Conservation (phyloP, 2,113 vertebrate genomes). For the Campylomormyrus tamandua region DNA sequence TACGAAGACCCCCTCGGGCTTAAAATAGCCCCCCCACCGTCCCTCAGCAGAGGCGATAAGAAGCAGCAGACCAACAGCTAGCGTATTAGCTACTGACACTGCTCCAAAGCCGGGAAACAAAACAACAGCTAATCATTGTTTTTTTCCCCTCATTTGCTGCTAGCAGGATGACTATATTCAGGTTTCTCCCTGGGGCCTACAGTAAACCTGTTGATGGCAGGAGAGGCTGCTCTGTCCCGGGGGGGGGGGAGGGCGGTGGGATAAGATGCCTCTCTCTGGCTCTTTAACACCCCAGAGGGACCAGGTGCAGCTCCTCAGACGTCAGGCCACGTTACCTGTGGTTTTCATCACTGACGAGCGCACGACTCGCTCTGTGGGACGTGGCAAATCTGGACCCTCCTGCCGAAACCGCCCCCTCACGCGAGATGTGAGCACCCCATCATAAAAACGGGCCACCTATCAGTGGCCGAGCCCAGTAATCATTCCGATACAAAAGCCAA, state of each 20-base stretch:
- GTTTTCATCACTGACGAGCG: slow-evolving; percentile 57
- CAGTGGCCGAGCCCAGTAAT: neutral
- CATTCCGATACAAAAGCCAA: neutral
- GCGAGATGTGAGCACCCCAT: neutral
- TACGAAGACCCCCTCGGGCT: neutral
- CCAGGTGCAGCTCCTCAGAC: neutral
- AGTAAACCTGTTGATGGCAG: neutral
- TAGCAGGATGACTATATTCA: neutral
- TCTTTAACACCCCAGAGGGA: neutral
- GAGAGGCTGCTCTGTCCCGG: neutral
- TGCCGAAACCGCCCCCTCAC: neutral
- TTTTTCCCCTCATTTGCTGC: neutral
- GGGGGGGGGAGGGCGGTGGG: neutral
- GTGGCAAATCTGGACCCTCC: neutral
- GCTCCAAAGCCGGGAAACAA: neutral
- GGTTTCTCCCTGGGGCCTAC: neutral
- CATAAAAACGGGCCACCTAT: neutral
- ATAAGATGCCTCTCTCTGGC: neutral
- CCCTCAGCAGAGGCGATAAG: neutral
- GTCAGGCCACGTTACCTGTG: slow-evolving; percentile 28
- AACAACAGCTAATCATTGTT: neutral
- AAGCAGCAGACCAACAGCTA: neutral
- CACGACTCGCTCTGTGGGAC: neutral
- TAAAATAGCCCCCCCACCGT: neutral
- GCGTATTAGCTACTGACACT: neutral